Percentiles rank a stretch among this genome's conserved stretches.
Evolutionary conservation across 2,797 vertebrate genomes (phyloP).

Genomic region (Sphenopsis melanotis): DNA sequence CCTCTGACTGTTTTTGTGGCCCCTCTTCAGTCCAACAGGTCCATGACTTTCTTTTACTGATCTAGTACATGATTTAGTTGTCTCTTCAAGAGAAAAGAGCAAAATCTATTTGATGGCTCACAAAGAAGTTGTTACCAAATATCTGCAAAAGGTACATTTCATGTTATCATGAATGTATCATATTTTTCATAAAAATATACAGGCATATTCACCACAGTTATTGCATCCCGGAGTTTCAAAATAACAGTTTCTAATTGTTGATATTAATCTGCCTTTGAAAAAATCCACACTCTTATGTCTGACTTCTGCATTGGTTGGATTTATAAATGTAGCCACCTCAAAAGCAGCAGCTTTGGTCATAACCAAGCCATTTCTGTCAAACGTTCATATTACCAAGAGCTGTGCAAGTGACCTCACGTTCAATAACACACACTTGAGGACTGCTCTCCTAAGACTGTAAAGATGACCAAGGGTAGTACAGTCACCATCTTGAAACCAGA

Average conservation of each 20-base stretch:
- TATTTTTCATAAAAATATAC: not conserved
- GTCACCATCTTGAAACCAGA: not conserved
- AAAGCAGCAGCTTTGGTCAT: not conserved
- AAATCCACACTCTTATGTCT: not conserved
- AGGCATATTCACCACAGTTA: not conserved
- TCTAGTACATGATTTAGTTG: not conserved
- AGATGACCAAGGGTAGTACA: not conserved
- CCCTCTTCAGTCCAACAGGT: not conserved
- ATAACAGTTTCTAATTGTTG: not conserved
- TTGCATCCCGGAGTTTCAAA: not conserved
- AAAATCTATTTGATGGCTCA: not conserved
- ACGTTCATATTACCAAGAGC: not conserved
- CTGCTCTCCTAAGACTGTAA: not conserved
- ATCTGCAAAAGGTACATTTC: not conserved
- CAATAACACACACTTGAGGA: not conserved
- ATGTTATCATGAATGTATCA: rapidly evolving
- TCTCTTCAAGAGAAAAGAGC: not conserved
- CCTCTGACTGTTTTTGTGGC: not conserved
- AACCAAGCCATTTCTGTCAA: not conserved
- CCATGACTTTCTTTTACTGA: not conserved
- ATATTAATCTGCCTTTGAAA: not conserved
- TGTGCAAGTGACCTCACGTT: not conserved
- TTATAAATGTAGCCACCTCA: not conserved
- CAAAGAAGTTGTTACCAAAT: not conserved
- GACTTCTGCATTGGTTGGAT: not conserved